These are phyloP conservation scores for Dinomys branickii DNA, from an alignment of 2,113 vertebrate genomes.

Conservation along the genomic window DNA sequence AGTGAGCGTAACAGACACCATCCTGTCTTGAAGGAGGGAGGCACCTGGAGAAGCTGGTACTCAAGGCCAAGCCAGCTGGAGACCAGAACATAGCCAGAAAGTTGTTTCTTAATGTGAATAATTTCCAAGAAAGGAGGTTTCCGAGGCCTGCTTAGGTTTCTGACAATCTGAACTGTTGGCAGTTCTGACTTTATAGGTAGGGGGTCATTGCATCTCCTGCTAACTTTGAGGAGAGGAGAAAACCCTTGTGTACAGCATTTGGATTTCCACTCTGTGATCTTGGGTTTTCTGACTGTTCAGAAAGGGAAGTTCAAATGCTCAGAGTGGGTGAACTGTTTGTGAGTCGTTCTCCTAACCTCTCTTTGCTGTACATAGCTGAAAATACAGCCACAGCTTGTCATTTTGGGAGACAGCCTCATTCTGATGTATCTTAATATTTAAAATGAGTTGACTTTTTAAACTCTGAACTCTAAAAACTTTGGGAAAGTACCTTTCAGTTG, in stretches of 20 bases:
- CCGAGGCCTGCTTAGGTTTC: neutral
- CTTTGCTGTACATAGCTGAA: neutral
- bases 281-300: constrained; percentile 29
- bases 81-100: neutral
- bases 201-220: neutral
- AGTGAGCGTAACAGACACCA: neutral
- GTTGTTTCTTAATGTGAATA: neutral
- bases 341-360: neutral
- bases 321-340: neutral
- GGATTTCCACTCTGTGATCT: neutral
- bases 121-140: neutral
- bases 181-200: neutral
- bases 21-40: neutral
- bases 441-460: neutral
- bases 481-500: neutral
- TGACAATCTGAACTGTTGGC: neutral
- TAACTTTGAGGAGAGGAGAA: neutral
- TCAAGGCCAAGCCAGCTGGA: neutral
- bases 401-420: neutral
- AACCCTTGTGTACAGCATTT: neutral
- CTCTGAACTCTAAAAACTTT: neutral
- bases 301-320: neutral
- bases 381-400: neutral
- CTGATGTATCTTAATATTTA: neutral
- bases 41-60: neutral